Evolutionary conservation across 92 coral and sea anemone genomes (phyloP), one percentile per base, ranked within the genome.

Genomic region (Isaurus tuberculatus): DNA sequence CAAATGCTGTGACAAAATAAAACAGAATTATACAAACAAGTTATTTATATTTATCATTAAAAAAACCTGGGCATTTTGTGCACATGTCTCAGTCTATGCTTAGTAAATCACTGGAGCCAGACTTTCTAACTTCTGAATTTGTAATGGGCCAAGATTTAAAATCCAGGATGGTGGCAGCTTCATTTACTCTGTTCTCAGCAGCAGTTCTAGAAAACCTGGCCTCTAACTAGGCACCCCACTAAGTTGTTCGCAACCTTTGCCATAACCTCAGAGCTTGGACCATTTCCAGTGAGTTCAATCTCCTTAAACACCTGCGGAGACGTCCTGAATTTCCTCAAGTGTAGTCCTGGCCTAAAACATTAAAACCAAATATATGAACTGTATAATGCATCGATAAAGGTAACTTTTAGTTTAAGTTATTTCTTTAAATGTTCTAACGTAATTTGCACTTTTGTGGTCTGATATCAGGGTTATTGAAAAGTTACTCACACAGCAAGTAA

Each of bases 141-240:
- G 64, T 67, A 19, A n/a, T 15, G 73, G 73, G 87, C 87, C 87
- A 84, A 70, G 44, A 10, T 2, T 15, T 79, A 4, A 60, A 79
- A 72, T 84, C 86, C 61, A 84, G 80, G 31, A 72, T 84, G 67
- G 87, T 19, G 29, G 87, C 75, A 25, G 87, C 72, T 5, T 84
- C 64, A 79, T 71, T 83, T 57, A 51, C 53, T 79, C 85, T 40
- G 22, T 61, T 63, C 23, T 81, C 77, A 26, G 55, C 16, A 64
- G 66, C 77, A 17, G 85, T 58, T 58, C 25, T 58, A 8, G 65
- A 26, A 28, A 81, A 81, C 20, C 77, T 37, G 69, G 69, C 71
- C 85, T 81, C 71, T 22, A n/a, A n/a, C n/a, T n/a, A 58, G 65
- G 65, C 65, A 58, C 65, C 65, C 26, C 65, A 20, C 28, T 26